Evolutionary conservation across 2,797 vertebrate genomes (phyloP).

Genomic region (Leptoclinus maculatus): DNA sequence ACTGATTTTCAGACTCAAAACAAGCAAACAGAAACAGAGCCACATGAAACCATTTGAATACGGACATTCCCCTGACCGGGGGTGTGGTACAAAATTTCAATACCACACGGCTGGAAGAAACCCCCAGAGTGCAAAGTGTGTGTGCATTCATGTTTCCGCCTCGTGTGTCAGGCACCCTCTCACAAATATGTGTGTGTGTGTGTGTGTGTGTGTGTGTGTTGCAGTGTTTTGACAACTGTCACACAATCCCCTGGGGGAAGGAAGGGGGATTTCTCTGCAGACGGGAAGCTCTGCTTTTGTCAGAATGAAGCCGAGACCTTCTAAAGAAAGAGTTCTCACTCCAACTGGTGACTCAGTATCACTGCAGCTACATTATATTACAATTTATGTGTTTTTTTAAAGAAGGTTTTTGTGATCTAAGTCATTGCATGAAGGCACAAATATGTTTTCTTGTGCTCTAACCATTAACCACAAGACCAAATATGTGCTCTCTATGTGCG

Average conservation of each 20-base stretch:
- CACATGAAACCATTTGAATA: slow-evolving; percentile 28
- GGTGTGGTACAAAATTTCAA: slow-evolving; percentile 15
- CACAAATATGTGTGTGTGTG: slow-evolving; percentile 3
- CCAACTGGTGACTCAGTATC: slow-evolving; percentile 4
- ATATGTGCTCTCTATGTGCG: slow-evolving; percentile 7
- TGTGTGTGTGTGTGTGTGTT: slow-evolving; percentile 6
- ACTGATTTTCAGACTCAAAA: background rate
- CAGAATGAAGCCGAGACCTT: slow-evolving; percentile 15
- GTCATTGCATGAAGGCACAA: background rate
- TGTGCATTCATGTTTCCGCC: slow-evolving; percentile 34
- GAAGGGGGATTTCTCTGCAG: slow-evolving; percentile 41
- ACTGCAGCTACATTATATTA: slow-evolving; percentile 10
- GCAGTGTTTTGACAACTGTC: slow-evolving; percentile 59
- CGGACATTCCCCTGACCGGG: background rate
- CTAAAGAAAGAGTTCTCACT: slow-evolving; percentile 14
- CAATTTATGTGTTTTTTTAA: background rate
- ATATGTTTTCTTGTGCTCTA: background rate
- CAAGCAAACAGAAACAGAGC: background rate
- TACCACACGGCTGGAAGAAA: slow-evolving; percentile 26
- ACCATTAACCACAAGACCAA: slow-evolving; percentile 40
- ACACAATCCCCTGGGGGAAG: slow-evolving; percentile 36
- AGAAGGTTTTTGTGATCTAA: background rate
- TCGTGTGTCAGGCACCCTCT: slow-evolving; percentile 29
- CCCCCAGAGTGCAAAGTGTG: slow-evolving; percentile 18
- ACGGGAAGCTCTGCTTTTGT: slow-evolving; percentile 51